Evolutionary conservation across 2,113 vertebrate species (phyloP), one percentile per base, ranked within the genome.

Genomic region (Oreochromis niloticus): DNA sequence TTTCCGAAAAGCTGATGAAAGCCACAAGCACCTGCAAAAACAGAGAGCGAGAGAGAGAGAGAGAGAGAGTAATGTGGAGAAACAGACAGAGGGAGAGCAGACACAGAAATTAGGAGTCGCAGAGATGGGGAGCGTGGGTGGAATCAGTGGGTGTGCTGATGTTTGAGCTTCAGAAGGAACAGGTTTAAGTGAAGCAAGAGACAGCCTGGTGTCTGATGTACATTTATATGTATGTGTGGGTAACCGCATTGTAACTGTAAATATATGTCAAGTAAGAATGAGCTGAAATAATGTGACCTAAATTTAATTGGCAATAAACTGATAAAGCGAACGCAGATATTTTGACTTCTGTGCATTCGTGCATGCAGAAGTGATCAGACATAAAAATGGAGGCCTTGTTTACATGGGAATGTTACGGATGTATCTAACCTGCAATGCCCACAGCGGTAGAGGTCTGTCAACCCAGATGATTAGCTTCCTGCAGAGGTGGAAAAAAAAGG

Each of bases 391-490:
- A 79, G 36, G 79, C 22, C 27, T 52, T 75, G 86, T 89, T 91
- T 84, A 78, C 46, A 88, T 59, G 80, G 81, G 48, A 83, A 30
- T 68, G 16, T 34, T 22, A 12, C 19, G 61, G 82, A 56, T 80
- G 13, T 52, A 22, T 93, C 95, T 97, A 87, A 97, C 97, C 97
- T 97, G 97, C 73, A 97, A 93, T 8, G 95, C 96, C 97, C 97
- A 97, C 82, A 97, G 95, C 39, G 97, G 96, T 30, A 97, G 93
- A 63, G 96, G 97, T 87, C 97, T 95, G 56, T 97, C 96, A 94
- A 97, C 97, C 97, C 97, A 97, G 92, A 97, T 97, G 90, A 97
- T 97, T 41, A 97, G 94, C 54, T 96, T 96, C 97, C 97, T 97
- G 75, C 17, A 86, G 41, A 27, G 78, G 17, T 24, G 27, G 34